phyloP scores from a whole-genome alignment of 2,888 invertebrate genomes.

The Drosophila yooni region DNA sequence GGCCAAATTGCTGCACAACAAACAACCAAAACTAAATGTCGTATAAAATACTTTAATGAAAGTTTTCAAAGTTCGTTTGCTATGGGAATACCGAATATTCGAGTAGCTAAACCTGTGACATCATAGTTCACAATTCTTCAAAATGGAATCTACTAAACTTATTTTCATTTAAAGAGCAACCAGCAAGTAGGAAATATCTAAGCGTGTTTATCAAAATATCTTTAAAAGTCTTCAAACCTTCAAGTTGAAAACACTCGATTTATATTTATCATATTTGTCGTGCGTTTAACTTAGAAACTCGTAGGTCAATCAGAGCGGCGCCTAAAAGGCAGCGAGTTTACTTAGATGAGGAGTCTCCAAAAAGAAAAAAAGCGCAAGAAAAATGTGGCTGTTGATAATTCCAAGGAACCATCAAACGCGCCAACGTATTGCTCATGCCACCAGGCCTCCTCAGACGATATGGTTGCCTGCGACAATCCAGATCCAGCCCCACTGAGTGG shows the following conservation, averaged over 20 bases:
- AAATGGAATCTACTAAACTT: background rate
- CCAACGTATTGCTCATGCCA: slow-evolving; percentile 99
- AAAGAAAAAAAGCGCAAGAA: too few species aligned
- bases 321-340: too few species aligned
- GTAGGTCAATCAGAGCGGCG: too few species aligned
- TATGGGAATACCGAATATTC: background rate
- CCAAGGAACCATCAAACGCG: slow-evolving; percentile 94
- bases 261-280: too few species aligned
- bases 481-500: slow-evolving; percentile 94
- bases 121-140: background rate
- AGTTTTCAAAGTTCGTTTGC: slow-evolving; percentile 33
- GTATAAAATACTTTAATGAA: slow-evolving; percentile 42
- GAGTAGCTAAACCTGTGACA: background rate
- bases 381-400: too few species aligned
- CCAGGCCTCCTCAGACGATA: slow-evolving; percentile 97
- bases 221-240: too few species aligned
- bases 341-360: too few species aligned
- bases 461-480: slow-evolving; percentile 97
- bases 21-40: slow-evolving; percentile 39
- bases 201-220: background rate
- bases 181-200: background rate
- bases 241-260: too few species aligned
- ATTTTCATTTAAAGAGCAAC: background rate
- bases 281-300: too few species aligned
- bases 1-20: slow-evolving; percentile 62